Evolutionary conservation across 1,140 invertebrate species (phyloP), one percentile per base, ranked within the genome.

Genomic region (Drosophila carrolli): DNA sequence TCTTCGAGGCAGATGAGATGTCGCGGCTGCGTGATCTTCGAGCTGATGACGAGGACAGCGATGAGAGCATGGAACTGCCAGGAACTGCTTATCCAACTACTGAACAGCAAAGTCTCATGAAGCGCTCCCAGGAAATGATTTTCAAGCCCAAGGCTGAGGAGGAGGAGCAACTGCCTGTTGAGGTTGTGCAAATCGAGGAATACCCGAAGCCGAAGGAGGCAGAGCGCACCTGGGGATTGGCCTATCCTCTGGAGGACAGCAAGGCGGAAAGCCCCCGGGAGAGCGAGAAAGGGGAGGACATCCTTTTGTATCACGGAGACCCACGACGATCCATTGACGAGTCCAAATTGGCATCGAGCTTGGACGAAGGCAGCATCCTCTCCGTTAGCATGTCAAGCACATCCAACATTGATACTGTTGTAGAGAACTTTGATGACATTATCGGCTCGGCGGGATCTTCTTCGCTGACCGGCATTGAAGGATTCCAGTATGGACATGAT

Each of bases 121-220:
- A 97, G 91, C 93, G 97, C 63, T 97, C 97, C 0, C 95, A 96
- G 72, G 97, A 98, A 93, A 97, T 98, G 97, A 96, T 96, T 71
- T 97, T 98, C 91, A 96, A 96, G 85, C 96, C 96, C 5, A 91
- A 92, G 38, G 66, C 93, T n/a, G 88, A 91, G 2, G 47, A 82
- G 11, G 90, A 92, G 0, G 27, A 81, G 16, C 48, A 63, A 19
- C 53, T 53, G 14, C 13, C 70, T n/a, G 9, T 56, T 0, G 77
- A 81, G 23, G 40, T 47, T 1, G 41, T 62, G 1, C 63, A 82
- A 38, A 68, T 78, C 16, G 93, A 94, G 54, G 91, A 90, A 37
- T 83, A 74, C 75, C 65, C 88, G 0, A 92, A 88, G 46, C 84
- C 81, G 6, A 92, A 91, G 10, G 91, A 92, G 71, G 47, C 75